phyloP scores from a whole-genome alignment of 1,140 invertebrate species.

The Drosophila burlai region DNA sequence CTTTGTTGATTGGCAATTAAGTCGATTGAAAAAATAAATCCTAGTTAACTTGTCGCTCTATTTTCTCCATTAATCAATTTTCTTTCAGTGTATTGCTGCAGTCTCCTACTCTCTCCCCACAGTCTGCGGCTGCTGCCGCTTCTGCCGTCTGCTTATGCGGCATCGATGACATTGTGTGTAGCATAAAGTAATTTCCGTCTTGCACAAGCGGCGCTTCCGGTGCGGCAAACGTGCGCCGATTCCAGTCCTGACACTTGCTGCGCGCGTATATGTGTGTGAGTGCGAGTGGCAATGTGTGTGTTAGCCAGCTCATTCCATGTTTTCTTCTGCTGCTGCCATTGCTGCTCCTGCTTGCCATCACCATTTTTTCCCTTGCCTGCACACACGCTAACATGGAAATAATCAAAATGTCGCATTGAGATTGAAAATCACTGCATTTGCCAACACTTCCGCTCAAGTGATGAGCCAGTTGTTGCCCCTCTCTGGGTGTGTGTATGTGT shows the following conservation, averaged over 20 bases:
- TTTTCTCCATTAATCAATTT: neutral
- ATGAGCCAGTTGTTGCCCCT: constrained; percentile 77
- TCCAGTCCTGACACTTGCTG: constrained; percentile 73
- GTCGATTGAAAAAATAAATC: neutral
- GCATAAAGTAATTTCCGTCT: constrained; percentile 84
- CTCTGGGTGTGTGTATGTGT: constrained; percentile 5
- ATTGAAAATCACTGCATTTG: constrained; percentile 84
- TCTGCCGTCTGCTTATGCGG: constrained; percentile 73
- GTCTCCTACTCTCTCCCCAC: neutral
- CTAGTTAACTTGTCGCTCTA: fast-evolving
- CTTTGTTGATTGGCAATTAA: too few species aligned
- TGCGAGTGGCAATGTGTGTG: constrained; percentile 32
- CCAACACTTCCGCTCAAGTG: constrained; percentile 82
- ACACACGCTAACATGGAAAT: constrained; percentile 81
- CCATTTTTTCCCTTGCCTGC: constrained; percentile 50
- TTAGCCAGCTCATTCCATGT: constrained; percentile 48
- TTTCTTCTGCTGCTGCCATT: constrained; percentile 41
- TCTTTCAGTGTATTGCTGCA: constrained; percentile 5
- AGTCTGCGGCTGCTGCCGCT: constrained; percentile 40
- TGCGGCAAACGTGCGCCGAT: constrained; percentile 78
- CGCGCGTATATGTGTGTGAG: constrained; percentile 35
- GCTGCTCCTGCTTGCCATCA: constrained; percentile 31
- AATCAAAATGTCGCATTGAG: constrained; percentile 84
- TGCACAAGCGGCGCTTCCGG: constrained; percentile 83
- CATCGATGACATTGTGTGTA: constrained; percentile 84